Percentiles rank a stretch among this genome's conserved stretches.
These are phyloP conservation scores for Parotia lawesii DNA, from an alignment of 2,113 vertebrate genomes.

Conservation along the genomic window DNA sequence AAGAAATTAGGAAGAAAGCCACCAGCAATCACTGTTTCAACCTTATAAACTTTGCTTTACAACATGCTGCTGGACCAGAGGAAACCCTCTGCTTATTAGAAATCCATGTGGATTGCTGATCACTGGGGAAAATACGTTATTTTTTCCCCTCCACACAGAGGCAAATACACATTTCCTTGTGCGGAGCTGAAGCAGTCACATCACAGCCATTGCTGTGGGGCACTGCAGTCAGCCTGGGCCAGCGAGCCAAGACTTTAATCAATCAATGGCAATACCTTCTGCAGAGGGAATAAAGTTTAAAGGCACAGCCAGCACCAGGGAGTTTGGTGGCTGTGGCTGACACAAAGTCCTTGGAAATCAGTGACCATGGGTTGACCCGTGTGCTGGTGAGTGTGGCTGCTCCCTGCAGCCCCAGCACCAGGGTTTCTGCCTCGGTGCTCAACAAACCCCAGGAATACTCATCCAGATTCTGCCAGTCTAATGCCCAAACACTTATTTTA, in stretches of 20 bases:
- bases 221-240: neutral
- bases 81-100: neutral
- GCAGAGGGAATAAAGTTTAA: neutral
- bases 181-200: neutral
- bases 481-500: neutral
- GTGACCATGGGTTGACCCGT: neutral
- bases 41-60: neutral
- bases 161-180: neutral
- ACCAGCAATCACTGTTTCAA: neutral
- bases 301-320: neutral
- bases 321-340: neutral
- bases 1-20: neutral
- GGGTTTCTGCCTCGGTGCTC: neutral
- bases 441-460: neutral
- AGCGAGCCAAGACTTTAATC: neutral
- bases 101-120: neutral
- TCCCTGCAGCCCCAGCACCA: neutral
- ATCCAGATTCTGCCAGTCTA: neutral
- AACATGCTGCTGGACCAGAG: neutral
- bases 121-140: neutral
- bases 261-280: neutral
- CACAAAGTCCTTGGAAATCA: neutral
- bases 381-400: neutral
- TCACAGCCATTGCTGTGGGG: neutral
- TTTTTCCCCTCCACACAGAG: neutral